Evolutionary conservation across 2,113 vertebrate genomes (phyloP), one percentile per base, ranked within the genome.

Genomic region (Monopterus albus): DNA sequence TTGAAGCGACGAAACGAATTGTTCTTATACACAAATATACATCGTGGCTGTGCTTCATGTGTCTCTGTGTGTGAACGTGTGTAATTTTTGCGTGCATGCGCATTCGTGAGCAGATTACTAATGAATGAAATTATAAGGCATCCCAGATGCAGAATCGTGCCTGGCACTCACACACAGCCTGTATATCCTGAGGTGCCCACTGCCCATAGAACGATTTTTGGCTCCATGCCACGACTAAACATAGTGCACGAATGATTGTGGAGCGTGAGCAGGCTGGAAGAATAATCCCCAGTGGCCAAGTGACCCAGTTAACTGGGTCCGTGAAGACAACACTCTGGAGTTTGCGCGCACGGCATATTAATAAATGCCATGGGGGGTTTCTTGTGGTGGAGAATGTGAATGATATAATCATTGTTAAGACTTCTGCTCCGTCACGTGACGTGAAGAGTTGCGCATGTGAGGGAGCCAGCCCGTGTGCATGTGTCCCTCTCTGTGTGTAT

Each of bases 241-340:
- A 62, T 38, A 75, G 42, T 68, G 67, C 50, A 72, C 83, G 75
- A 42, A 10, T 60, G 79, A 50, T 64, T 71, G 75, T 62, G 68
- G 25, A 72, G 57, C 55, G 52, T 46, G 53, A 58, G 51, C 61
- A 40, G 72, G 26, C 52, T 42, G 64, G 42, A 39, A 46, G 69
- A 85, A 79, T 88, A 90, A 89, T 89, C 87, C 90, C 85, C 81
- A 26, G 82, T 91, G 90, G 89, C 85, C 90, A 79, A 91, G 83
- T 91, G 90, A 91, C 90, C 90, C 88, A 90, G 47, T 87, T 91
- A 80, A n/a, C n/a, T n/a, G n/a, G n/a, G 74, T 28, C 46, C 2
- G 45, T n/a, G 26, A 53, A 74, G 66, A 60, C 70, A 52, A 31
- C 46, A 64, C 63, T 51, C 17, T 50, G 43, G 83, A 79, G 79